A percentile compares a stretch with the other conserved stretches of the same genome.
phyloP scores from a whole-genome alignment of 2,113 vertebrate species.

The Todiramphus chloris region DNA sequence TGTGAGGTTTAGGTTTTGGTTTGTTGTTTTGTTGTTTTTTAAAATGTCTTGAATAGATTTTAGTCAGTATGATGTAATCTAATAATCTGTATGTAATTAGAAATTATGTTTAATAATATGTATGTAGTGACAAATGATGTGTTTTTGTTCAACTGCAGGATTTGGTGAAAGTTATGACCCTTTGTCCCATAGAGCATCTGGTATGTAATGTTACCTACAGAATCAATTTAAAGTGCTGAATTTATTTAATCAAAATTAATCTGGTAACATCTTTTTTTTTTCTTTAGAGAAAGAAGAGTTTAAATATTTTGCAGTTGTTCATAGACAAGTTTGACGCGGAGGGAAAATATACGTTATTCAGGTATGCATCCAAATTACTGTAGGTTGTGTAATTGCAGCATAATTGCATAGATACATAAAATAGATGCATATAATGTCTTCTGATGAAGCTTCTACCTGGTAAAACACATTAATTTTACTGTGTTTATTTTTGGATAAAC shows the following conservation, averaged over 20 bases:
- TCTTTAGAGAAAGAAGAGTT: constrained; percentile 84
- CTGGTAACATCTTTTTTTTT: background rate
- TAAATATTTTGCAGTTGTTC: constrained; percentile 86
- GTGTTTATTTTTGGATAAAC: background rate
- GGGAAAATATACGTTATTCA: constrained; percentile 92
- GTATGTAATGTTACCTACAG: constrained; percentile 74
- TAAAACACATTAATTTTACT: background rate
- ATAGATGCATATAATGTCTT: background rate
- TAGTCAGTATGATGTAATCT: background rate
- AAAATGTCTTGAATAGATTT: background rate
- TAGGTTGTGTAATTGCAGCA: background rate
- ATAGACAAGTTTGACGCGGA: constrained; percentile 88
- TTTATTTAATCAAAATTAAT: background rate
- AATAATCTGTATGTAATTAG: background rate
- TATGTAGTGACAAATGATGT: background rate
- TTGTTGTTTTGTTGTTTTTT: background rate
- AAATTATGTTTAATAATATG: background rate
- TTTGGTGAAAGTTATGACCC: constrained; percentile 85
- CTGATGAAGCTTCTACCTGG: background rate
- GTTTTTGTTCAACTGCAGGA: constrained; percentile 75
- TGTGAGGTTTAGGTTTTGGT: background rate
- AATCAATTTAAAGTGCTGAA: background rate
- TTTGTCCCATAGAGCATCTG: constrained; percentile 88
- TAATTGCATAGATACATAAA: background rate
- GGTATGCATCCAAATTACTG: constrained; percentile 70